Evolutionary conservation across 2,888 invertebrate genomes (phyloP), one percentile per base, ranked within the genome.

Genomic region (Sialis lutaria): DNA sequence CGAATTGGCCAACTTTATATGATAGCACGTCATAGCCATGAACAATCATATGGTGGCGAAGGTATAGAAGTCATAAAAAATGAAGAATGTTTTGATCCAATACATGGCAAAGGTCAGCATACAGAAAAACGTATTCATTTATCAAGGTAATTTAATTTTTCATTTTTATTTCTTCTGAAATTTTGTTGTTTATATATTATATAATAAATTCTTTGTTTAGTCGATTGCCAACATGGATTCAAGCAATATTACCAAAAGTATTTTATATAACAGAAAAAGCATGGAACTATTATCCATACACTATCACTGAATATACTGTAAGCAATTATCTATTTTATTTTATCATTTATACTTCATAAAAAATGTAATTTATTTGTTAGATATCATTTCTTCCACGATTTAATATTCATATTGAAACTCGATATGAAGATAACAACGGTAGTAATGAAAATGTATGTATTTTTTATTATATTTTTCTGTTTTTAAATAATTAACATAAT

Each of bases 221-320:
- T 61, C 87, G 88, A 57, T 72, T 92, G 50, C 92, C 92, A 5
- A 82, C 82, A 60, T 93, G 90, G 90, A 71, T 91, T 46, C 87
- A 89, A 65, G 79, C 87, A 4, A 65, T 92, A 55, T 79, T 87
- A 58, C 92, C 92, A 53, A 81, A 82, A 64, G 81, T 92, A 61
- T 91, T 92, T 68, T 93, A 92, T 65, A 78, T 92, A 12, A 91
- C 84, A 49, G 92, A 92, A 66, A 91, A 90, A 61, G 88, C 91
- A 9, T 92, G 91, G 91, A 92, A 93, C 65, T 92, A 85, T 66
- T 93, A 89, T 68, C 92, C 92, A 8, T 88, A 77, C 57, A 91
- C 91, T 13, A 77, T 85, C 46, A 91, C 67, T 73, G 85, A 85
- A 63, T 85, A 85, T 57, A 82, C 82, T 53, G 83, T 84, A 67